These are phyloP conservation scores for Plebejus anna DNA, from an alignment of 2,888 invertebrate genomes.

Conservation along the genomic window DNA sequence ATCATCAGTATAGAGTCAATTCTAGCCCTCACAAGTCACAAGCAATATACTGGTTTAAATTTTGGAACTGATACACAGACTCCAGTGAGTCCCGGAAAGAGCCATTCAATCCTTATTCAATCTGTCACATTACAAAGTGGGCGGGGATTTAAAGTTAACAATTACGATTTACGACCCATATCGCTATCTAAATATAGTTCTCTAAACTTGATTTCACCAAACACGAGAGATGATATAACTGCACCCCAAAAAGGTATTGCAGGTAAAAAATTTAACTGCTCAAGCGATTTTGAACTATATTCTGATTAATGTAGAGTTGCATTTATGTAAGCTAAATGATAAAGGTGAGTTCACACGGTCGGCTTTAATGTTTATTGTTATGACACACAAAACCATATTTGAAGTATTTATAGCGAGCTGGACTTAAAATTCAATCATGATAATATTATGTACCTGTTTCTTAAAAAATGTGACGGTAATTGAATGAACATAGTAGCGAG, in stretches of 20 bases:
- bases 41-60: too few relatives aligned
- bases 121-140: constrained; percentile 3
- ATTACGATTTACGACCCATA: constrained; percentile 1
- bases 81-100: neutral
- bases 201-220: constrained; percentile 12
- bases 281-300: neutral
- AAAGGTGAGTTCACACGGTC: constrained; percentile 10
- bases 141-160: neutral
- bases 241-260: constrained; percentile 6
- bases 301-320: neutral
- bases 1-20: too few relatives aligned
- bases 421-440: neutral
- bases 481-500: neutral
- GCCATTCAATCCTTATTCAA: neutral
- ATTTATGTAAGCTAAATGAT: neutral
- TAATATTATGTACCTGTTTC: neutral
- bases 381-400: constrained; percentile 19
- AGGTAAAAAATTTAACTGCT: neutral
- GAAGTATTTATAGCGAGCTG: neutral
- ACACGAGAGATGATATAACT: constrained; percentile 14
- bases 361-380: constrained; percentile 1
- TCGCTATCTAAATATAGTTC: constrained; percentile 9
- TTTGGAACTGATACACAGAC: too few relatives aligned
- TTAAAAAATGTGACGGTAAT: neutral
- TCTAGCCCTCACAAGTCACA: too few relatives aligned